Conservation (phyloP, 2,888 invertebrate genomes). For the Drosophila siamana region DNA sequence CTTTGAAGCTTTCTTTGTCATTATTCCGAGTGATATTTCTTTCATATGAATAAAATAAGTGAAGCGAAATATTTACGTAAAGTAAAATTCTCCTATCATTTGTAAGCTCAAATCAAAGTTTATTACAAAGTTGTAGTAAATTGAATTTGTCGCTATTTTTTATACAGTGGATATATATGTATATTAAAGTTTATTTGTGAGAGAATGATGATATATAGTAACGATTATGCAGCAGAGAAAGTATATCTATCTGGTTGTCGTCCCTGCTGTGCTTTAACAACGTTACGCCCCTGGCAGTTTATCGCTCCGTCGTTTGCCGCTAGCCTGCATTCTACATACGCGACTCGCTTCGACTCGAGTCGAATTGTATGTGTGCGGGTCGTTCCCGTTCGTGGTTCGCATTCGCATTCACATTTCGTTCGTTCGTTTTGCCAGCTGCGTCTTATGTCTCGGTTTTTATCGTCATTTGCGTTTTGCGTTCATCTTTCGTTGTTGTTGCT, state of each 20-base stretch:
- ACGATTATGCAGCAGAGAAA: background rate
- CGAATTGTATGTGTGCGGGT: background rate
- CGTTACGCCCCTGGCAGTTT: slow-evolving; percentile 55
- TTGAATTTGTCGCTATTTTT: too few relatives aligned
- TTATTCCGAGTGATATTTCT: too few relatives aligned
- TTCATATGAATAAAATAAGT: too few relatives aligned
- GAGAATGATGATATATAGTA: too few relatives aligned
- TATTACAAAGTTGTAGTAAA: too few relatives aligned
- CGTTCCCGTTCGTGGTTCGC: slow-evolving; percentile 38
- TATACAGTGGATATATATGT: too few relatives aligned
- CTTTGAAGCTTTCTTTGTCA: too few relatives aligned
- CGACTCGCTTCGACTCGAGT: background rate
- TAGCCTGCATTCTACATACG: slow-evolving; percentile 45
- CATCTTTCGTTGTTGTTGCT: slow-evolving; percentile 58
- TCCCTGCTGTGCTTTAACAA: slow-evolving; percentile 27
- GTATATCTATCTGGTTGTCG: slow-evolving; percentile 9
- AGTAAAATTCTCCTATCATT: too few relatives aligned
- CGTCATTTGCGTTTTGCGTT: slow-evolving; percentile 53
- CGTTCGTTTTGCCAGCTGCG: slow-evolving; percentile 65
- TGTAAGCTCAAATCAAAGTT: too few relatives aligned
- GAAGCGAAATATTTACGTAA: too few relatives aligned
- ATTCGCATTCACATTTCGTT: slow-evolving; percentile 39
- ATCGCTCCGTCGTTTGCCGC: slow-evolving; percentile 42
- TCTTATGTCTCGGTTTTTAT: slow-evolving; percentile 53
- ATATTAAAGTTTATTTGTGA: too few relatives aligned